These are phyloP conservation scores for Sitobion miscanthi DNA, from an alignment of 1,140 invertebrate genomes.

Conservation along the genomic window DNA sequence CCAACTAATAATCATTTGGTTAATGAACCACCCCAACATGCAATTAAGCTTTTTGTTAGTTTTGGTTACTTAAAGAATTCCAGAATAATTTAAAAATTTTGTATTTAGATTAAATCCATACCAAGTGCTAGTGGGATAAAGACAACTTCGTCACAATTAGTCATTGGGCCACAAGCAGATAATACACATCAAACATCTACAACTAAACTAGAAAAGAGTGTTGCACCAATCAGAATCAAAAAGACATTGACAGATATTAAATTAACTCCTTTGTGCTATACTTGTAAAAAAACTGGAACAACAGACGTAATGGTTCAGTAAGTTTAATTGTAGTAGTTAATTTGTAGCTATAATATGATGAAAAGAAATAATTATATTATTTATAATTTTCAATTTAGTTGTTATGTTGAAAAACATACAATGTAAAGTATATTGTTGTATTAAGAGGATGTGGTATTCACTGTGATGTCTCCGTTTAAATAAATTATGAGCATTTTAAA, in stretches of 20 bases:
- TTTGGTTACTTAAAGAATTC: not conserved
- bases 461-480: no score
- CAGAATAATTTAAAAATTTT: not conserved
- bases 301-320: slow-evolving; percentile 74
- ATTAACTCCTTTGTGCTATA: slow-evolving; percentile 69
- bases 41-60: slow-evolving; percentile 75
- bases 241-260: slow-evolving; percentile 63
- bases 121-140: slow-evolving; percentile 71
- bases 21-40: slow-evolving; percentile 66
- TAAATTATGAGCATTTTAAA: no score
- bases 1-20: slow-evolving; percentile 60
- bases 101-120: slow-evolving; percentile 76
- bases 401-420: no score
- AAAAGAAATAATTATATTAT: not conserved
- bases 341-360: not conserved
- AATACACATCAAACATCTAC: slow-evolving; percentile 58
- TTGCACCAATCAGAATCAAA: not conserved
- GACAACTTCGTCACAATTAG: slow-evolving; percentile 36
- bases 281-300: slow-evolving; percentile 70
- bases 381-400: no score
- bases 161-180: slow-evolving; percentile 31
- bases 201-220: slow-evolving; percentile 58
- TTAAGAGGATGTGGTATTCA: no score
- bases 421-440: no score
- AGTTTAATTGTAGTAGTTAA: not conserved